Conservation (phyloP, 1,140 invertebrate genomes). For the Penaeus indicus region DNA sequence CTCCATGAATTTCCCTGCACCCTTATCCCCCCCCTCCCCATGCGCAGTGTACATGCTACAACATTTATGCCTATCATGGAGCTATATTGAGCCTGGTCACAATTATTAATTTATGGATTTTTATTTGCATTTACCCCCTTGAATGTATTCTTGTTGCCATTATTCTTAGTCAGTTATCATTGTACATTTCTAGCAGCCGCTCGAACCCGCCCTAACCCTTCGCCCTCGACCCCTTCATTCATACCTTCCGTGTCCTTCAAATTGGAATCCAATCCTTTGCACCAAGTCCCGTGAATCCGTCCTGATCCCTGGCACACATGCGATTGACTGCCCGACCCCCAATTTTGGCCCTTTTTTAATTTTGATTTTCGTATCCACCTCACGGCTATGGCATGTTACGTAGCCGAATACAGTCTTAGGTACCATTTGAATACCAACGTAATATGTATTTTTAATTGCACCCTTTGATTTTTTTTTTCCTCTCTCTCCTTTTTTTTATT, state of each 20-base stretch:
- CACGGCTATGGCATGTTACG: constrained; percentile 43
- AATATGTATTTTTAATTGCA: constrained; percentile 27
- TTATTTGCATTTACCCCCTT: too few species aligned
- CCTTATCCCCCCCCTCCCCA: too few species aligned
- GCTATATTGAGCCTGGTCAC: too few species aligned
- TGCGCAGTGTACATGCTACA: too few species aligned
- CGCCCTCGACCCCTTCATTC: not conserved
- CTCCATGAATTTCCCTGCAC: too few species aligned
- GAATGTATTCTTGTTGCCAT: too few species aligned
- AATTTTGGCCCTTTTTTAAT: constrained; percentile 32
- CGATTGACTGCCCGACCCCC: constrained; percentile 48
- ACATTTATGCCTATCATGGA: too few species aligned
- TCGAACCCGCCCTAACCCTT: not conserved
- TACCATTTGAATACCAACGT: constrained; percentile 31
- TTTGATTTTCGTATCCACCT: constrained; percentile 2
- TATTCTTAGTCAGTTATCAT: too few species aligned
- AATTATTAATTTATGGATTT: too few species aligned
- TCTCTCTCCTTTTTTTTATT: not conserved
- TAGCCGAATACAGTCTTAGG: not conserved
- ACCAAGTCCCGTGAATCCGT: not conserved
- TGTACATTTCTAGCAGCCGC: too few species aligned
- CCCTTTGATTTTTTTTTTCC: constrained; percentile 33
- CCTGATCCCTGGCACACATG: constrained; percentile 48
- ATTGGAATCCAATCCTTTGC: constrained; percentile 40
- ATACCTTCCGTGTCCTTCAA: not conserved